Conservation (phyloP, 2,113 vertebrate genomes). For the Bambusicola thoracicus region DNA sequence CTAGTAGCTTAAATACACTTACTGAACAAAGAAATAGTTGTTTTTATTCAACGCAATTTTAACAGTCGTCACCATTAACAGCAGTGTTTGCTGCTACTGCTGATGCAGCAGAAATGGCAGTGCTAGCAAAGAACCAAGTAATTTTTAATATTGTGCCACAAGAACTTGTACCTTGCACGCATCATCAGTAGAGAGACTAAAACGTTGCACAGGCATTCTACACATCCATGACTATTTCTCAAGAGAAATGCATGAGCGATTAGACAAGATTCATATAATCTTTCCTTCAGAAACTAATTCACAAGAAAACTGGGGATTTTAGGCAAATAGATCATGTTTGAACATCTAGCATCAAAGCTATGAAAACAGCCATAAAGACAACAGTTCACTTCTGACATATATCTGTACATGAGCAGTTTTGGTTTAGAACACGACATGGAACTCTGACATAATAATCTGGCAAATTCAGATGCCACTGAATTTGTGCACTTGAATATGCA, state of each 20-base stretch:
- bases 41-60: conserved; percentile 57
- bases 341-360: neutral
- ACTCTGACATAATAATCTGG: neutral
- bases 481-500: neutral
- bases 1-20: conserved; percentile 55
- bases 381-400: neutral
- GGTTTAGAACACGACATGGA: neutral
- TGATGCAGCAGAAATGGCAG: conserved; percentile 39
- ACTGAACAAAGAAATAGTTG: conserved; percentile 50
- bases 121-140: neutral
- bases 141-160: conserved; percentile 34
- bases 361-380: neutral
- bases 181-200: neutral
- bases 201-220: conserved; percentile 5
- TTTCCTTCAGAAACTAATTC: neutral
- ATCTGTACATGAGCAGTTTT: neutral
- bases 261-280: neutral
- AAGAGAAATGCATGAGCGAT: neutral
- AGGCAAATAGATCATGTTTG: too few relatives aligned
- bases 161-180: neutral
- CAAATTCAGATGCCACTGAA: neutral
- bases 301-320: neutral
- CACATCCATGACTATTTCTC: neutral
- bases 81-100: neutral
- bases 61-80: conserved; percentile 40